Conservation (phyloP, 2,797 vertebrate genomes). For the Anguilla anguilla region DNA sequence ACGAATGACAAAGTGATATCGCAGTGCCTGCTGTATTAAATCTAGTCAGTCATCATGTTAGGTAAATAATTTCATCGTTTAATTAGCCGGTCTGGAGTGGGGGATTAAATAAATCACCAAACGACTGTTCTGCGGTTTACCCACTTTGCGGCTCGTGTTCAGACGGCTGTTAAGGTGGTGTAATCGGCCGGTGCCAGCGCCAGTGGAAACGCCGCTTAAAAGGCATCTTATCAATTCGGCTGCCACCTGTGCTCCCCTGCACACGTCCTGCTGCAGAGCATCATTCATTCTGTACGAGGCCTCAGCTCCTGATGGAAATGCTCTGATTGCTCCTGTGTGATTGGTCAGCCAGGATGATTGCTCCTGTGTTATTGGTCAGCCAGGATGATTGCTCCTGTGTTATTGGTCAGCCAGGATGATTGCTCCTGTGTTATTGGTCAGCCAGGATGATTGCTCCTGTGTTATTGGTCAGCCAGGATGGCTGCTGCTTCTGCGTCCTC, state of each 20-base stretch:
- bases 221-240: constrained; percentile 14
- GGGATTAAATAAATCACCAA: constrained; percentile 9
- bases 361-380: too few species aligned
- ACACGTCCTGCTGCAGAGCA: constrained; percentile 19
- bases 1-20: not conserved
- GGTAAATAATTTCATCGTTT: not conserved
- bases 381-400: not conserved
- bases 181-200: not conserved
- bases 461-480: constrained; percentile 3
- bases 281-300: constrained; percentile 21
- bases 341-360: not conserved
- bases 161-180: not conserved
- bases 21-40: not conserved
- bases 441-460: not conserved
- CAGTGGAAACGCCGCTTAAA: not conserved
- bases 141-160: not conserved
- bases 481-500: not conserved
- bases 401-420: too few species aligned
- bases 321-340: not conserved
- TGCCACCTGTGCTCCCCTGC: constrained; percentile 3
- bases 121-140: not conserved
- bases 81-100: not conserved
- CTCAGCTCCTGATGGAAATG: not conserved
- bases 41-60: not conserved
- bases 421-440: too few species aligned